Evolutionary conservation across 1,140 invertebrate genomes (phyloP), one percentile per base, ranked within the genome.

Genomic region (Drosophila nasuta): DNA sequence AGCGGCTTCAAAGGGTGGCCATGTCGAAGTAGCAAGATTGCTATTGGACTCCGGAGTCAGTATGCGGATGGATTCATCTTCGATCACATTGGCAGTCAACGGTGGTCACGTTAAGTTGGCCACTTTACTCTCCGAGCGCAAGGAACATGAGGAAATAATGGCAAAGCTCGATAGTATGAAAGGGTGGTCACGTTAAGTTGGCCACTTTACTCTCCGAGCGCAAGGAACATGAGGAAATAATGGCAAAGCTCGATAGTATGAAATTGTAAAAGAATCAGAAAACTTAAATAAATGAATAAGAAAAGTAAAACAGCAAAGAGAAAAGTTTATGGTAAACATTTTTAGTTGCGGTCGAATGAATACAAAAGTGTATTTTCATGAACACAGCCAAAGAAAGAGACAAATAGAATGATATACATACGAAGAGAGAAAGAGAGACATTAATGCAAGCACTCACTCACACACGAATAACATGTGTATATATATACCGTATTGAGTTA

Each of bases 1-100:
- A 98, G 99, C 99, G 93, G 98, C 99, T 20, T 99, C 98, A 33
- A 99, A 99, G 98, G 99, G 99, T 94, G 99, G 99, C 2, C 98
- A 99, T 93, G 96, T 99, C 0, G 98, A 99, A 93, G 98, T 99
- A 25, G 98, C 98, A 1, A 93, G 97, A 38, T 94, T 99, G 59
- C 93, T 99, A 35, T 93, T 99, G 10, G 97, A 99, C 93, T 98
- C 97, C n/a, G 98, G 98, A 64, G 98, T 98, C 6, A 99, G 99
- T 93, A 99, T 99, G 98, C 98, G 98, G 51, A 98, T 98, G 41
- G 99, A 99, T 92, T 99, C 98, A 93, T 99, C 99, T 94, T 99
- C 99, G 25, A 94, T 99, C 70, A 99, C 98, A 1, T 93, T 99
- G 67, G 98, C 98, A 60, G 98, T 98, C 10, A 99, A 98, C 93